These are phyloP conservation scores for Cotesia chilonis DNA, from an alignment of 1,140 invertebrate species.

Conservation along the genomic window DNA sequence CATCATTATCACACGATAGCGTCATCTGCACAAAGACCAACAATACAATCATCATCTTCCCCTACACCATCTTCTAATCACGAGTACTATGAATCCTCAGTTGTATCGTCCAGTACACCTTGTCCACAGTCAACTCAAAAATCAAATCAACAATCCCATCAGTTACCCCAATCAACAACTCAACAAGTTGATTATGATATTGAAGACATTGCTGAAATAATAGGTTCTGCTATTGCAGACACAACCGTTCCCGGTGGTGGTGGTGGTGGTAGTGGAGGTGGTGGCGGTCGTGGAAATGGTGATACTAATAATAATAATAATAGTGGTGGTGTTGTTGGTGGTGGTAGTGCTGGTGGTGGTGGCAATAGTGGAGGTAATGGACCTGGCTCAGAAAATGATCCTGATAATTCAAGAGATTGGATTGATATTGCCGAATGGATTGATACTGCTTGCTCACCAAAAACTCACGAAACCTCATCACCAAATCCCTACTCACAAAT, in stretches of 20 bases:
- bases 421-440: constrained; percentile 87
- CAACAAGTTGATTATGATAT: constrained; percentile 76
- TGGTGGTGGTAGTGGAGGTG: too few relatives aligned
- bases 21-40: constrained; percentile 56
- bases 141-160: constrained; percentile 61
- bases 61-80: constrained; percentile 62
- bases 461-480: constrained; percentile 64
- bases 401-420: constrained; percentile 74
- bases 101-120: constrained; percentile 62
- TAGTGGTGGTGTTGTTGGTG: too few relatives aligned
- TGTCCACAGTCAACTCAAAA: constrained; percentile 59
- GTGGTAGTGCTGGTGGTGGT: too few relatives aligned
- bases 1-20: constrained; percentile 87
- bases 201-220: constrained; percentile 87
- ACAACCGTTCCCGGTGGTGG: constrained; percentile 77
- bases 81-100: constrained; percentile 60
- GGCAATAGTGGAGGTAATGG: constrained; percentile 66
- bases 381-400: constrained; percentile 69
- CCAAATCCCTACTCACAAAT: constrained; percentile 56
- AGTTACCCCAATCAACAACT: constrained; percentile 67
- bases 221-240: constrained; percentile 88
- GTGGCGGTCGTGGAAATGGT: too few relatives aligned
- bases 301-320: too few relatives aligned
- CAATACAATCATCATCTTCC: constrained; percentile 53
- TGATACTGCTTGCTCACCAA: constrained; percentile 76